Base-by-base conservation (phyloP, 2,113 vertebrate genomes). In the Callorhinus ursinus region DNA sequence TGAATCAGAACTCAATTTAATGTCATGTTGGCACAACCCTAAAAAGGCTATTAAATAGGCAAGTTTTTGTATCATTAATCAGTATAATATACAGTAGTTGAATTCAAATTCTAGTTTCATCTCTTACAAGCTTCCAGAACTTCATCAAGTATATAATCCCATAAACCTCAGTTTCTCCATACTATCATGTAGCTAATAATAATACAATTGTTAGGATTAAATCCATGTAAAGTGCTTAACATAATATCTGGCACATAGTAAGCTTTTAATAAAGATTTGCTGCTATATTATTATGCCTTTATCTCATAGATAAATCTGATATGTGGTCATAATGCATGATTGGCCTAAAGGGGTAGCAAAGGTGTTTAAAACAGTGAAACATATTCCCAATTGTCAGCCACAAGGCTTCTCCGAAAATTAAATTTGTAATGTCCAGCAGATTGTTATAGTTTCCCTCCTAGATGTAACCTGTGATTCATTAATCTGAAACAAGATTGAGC, bases 1-100 rank as follows among this genome's bases (percentile, higher is more conserved):
- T 83, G 46, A 84, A 86, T 93, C 65, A 55, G 21, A 96, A 95
- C 36, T 91, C 69, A 93, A 95, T 79, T 91, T 69, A 88, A 84
- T 53, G 24, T 53, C n/a, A 49, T 74, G n/a, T 90, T 87, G 28
- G 39, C 19, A 95, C 46, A 59, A 63, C 90, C 24, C 15, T 83
- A 76, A 81, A 80, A 9, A 16, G 61, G 49, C 22, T 88, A 51
- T 88, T 33, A 87, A 88, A 95, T n/a, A 92, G 19, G 2, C 15
- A 53, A 88, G 24, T 22, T 24, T 93, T 88, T 76, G 63, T 31
- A 85, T 63, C 63, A 93, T 85, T 57, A 76, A 24, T 12, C 22
- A 71, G 15, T 71, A 24, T 46, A 65, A 86, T 53, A 21, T 57
- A 74, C 26, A 79, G 13, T 26, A 74, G 5, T 36, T 87, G 9